These are phyloP conservation scores for Tyria jacobaeae DNA, from an alignment of 2,888 invertebrate species.

Conservation along the genomic window DNA sequence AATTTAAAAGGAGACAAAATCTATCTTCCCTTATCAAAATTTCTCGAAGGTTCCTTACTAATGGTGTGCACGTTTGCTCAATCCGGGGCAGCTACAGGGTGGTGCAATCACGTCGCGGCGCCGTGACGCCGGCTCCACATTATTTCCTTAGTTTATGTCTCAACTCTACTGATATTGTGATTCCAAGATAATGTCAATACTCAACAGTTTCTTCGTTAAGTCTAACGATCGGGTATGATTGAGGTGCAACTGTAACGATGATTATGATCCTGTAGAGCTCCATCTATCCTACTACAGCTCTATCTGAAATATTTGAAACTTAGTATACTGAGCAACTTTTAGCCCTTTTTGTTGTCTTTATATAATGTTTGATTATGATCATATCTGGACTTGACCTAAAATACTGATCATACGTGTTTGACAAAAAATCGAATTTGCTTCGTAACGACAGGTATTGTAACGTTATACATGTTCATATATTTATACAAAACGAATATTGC, in stretches of 20 bases:
- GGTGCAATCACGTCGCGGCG: slow-evolving; percentile 44
- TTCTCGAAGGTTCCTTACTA: slow-evolving; percentile 27
- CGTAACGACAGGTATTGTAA: too few relatives aligned
- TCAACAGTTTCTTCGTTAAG: slow-evolving; percentile 33
- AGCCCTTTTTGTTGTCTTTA: too few relatives aligned
- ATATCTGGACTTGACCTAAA: too few relatives aligned
- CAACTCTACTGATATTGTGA: slow-evolving; percentile 24
- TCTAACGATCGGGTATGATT: slow-evolving; percentile 15
- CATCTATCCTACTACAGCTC: not conserved
- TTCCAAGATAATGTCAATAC: slow-evolving; percentile 22
- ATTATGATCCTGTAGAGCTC: too few relatives aligned
- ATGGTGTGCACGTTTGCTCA: slow-evolving; percentile 51
- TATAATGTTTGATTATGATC: too few relatives aligned
- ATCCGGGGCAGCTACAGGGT: slow-evolving; percentile 43
- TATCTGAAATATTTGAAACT: not conserved
- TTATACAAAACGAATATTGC: too few relatives aligned
- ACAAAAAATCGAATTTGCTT: too few relatives aligned
- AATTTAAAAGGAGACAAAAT: not conserved
- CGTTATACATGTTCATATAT: too few relatives aligned
- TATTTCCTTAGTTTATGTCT: slow-evolving; percentile 50
- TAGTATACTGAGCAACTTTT: not conserved
- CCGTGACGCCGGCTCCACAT: slow-evolving; percentile 39
- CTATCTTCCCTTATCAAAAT: not conserved
- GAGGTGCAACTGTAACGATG: not conserved
- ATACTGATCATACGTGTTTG: too few relatives aligned